phyloP scores from a whole-genome alignment of 1,140 invertebrate genomes.

The Augochlora pura region DNA sequence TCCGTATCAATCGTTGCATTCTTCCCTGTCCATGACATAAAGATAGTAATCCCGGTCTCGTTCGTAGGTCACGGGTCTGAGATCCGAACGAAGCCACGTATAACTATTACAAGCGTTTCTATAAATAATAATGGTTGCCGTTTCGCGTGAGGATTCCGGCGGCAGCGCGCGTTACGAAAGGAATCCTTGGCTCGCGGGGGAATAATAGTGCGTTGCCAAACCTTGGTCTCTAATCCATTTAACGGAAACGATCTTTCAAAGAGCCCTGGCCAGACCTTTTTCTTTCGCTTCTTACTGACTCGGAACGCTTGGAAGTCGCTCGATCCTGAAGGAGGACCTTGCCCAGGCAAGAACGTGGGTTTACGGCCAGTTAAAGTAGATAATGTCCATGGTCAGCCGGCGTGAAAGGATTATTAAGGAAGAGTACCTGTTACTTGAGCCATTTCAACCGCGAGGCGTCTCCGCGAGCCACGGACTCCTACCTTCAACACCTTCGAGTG shows the following conservation, averaged over 20 bases:
- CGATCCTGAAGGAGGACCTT: conserved; percentile 12
- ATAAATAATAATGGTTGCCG: no score
- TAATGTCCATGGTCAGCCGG: conserved; percentile 28
- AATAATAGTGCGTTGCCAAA: conserved; percentile 6
- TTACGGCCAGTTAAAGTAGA: conserved; percentile 40
- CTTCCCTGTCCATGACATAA: background rate
- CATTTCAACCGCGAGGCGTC: background rate
- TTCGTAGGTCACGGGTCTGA: background rate
- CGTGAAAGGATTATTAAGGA: conserved; percentile 46
- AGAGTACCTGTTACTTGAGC: conserved; percentile 39
- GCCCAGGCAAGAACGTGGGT: conserved; percentile 9
- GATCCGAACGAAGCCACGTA: background rate
- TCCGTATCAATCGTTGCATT: conserved; percentile 17
- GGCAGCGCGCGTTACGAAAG: background rate
- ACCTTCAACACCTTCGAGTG: background rate
- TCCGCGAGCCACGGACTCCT: no score
- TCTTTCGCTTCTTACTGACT: background rate
- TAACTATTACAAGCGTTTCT: no score
- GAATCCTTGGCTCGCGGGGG: background rate
- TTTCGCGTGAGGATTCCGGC: background rate
- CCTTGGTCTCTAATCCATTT: background rate
- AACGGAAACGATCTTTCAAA: background rate
- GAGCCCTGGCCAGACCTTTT: background rate
- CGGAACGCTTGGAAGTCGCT: conserved; percentile 20
- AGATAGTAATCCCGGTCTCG: background rate